These are phyloP conservation scores for Watsonalla cultraria DNA, from an alignment of 2,888 invertebrate species.

Conservation along the genomic window DNA sequence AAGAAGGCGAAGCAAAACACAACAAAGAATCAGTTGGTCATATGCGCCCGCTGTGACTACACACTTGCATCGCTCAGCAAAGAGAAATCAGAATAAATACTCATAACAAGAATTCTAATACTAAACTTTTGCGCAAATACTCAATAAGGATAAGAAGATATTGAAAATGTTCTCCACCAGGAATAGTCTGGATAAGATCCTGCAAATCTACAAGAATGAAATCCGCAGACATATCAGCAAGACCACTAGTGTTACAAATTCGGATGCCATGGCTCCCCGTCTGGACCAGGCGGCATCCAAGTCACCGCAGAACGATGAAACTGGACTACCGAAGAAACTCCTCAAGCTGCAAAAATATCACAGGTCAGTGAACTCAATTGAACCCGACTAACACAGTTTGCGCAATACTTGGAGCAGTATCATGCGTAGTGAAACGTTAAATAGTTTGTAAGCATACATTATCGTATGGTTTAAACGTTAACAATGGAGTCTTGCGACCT, in stretches of 20 bases:
- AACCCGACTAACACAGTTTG: slow-evolving; percentile 39
- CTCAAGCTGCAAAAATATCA: slow-evolving; percentile 77
- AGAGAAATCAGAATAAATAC: slow-evolving; percentile 23
- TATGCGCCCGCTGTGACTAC: slow-evolving; percentile 44
- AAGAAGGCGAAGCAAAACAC: slow-evolving; percentile 63
- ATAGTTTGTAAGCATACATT: neutral
- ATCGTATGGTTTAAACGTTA: neutral
- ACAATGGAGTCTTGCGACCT: too few species aligned
- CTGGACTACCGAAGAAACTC: slow-evolving; percentile 62
- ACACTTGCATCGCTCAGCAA: slow-evolving; percentile 24
- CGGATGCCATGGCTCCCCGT: slow-evolving; percentile 77
- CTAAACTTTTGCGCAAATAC: neutral
- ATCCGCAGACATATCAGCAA: slow-evolving; percentile 77
- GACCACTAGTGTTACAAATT: slow-evolving; percentile 79
- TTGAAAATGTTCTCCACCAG: slow-evolving; percentile 61
- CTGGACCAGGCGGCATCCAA: slow-evolving; percentile 58
- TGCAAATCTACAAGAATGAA: slow-evolving; percentile 65
- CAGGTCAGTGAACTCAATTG: slow-evolving; percentile 74
- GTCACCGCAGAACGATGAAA: slow-evolving; percentile 54
- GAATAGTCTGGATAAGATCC: slow-evolving; percentile 58
- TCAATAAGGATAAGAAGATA: neutral
- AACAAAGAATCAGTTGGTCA: slow-evolving; percentile 74
- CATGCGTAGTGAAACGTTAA: slow-evolving; percentile 4
- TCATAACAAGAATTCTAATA: slow-evolving; percentile 16
- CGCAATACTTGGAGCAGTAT: slow-evolving; percentile 42